Evolutionary conservation across 64 coral and sea anemone genomes (phyloP).

Genomic region (Orbicella faveolata): DNA sequence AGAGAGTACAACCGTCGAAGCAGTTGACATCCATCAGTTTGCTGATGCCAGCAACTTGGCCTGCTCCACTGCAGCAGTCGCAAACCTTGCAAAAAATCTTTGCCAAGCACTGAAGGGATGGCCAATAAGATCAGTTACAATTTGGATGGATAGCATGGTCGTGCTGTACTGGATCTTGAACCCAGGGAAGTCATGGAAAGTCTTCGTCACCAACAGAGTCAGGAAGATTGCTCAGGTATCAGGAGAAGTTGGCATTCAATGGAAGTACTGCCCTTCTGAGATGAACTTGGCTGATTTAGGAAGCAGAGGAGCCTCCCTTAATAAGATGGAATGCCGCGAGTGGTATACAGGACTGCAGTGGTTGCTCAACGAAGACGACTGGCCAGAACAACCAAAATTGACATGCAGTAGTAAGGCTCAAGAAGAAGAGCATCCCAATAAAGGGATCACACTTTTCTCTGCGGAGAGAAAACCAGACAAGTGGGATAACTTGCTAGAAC

Average conservation of each 20-base stretch:
- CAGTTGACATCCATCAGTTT: neutral
- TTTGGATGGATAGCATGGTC: slow-evolving; percentile 45
- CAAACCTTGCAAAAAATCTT: too few species aligned
- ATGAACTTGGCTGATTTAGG: slow-evolving; percentile 67
- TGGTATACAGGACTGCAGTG: slow-evolving; percentile 69
- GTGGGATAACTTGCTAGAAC: neutral
- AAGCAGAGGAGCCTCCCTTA: slow-evolving; percentile 29
- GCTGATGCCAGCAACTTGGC: neutral
- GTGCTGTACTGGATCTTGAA: slow-evolving; percentile 31
- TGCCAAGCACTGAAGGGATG: too few species aligned
- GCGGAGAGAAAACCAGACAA: neutral
- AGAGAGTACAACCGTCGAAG: neutral
- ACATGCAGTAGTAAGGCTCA: neutral
- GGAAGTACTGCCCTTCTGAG: neutral
- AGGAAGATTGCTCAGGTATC: too few species aligned
- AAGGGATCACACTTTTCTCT: neutral
- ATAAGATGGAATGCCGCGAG: slow-evolving; percentile 47
- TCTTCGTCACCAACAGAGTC: too few species aligned
- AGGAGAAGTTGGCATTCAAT: too few species aligned
- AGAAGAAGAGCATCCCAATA: slow-evolving; percentile 22
- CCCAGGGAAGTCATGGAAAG: slow-evolving; percentile 25
- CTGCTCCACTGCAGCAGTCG: neutral
- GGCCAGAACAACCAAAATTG: slow-evolving; percentile 63
- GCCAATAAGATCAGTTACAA: too few species aligned
- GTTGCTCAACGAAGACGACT: slow-evolving; percentile 57